Base-by-base conservation (phyloP, 2,113 vertebrate genomes). In the Lycocorax pyrrhopterus region DNA sequence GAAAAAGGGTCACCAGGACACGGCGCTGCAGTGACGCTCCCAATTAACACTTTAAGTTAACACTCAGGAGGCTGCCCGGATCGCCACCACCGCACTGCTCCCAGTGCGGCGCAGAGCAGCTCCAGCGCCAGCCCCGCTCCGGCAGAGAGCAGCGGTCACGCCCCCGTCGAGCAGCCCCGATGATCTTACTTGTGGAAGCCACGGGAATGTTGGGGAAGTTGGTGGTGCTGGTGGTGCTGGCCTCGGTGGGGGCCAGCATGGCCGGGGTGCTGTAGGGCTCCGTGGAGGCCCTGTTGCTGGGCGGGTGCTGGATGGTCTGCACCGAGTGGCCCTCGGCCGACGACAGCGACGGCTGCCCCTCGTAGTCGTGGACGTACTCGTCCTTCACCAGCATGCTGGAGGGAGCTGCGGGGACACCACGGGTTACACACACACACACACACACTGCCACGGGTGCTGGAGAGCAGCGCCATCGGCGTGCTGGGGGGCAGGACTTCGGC, bases 41-140 rank as follows among this genome's bases (percentile, higher is more conserved):
- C 18, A 33, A 7, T 32, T 3, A 39, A n/a, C 67, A 17, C 13
- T 58, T 22, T 1, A 1, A 0, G 1, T 5, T 11, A 30, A 33
- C 1, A 4, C 46, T 21, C 11, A 11, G 0, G 10, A 55, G n/a
- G 15, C 35, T 7, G 44, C 78, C 41, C 2, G 52, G 26, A 30
- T 3, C 21, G 1, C 1, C 1, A 27, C 0, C 5, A 14, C 13
- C 33, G 1, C 21, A 2, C 30, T 8, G 5, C 55, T 7, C 9
- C 4, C 53, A 9, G 55, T 3, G 53, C 53, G 21, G 53, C 1
- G 55, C 32, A 14, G 55, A 32, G 4, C 53, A 12, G 52, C 53
- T 13, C 52, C 52, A 6, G 52, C 11, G 10, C 53, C 53, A 33
- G 55, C 3, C 18, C 32, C 4, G 32, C 55, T 20, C 53, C 2